phyloP scores from a whole-genome alignment of 2,888 invertebrate genomes.

The Epiblema foenella region DNA sequence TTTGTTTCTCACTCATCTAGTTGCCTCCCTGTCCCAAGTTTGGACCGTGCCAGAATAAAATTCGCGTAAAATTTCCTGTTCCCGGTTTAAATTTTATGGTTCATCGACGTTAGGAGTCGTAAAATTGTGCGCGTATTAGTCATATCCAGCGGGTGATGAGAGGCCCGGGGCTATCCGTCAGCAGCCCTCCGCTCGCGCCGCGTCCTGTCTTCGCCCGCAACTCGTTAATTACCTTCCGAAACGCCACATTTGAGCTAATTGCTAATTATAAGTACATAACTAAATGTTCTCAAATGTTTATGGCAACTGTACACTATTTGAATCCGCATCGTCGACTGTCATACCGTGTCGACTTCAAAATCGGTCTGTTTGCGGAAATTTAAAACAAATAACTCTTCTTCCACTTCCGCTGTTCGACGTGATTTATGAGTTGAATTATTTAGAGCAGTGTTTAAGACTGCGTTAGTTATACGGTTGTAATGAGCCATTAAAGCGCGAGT shows the following conservation, averaged over 20 bases:
- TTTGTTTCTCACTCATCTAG: constrained; percentile 27
- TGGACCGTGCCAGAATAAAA: constrained; percentile 48
- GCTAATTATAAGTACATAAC: constrained; percentile 49
- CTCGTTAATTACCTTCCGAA: constrained; percentile 71
- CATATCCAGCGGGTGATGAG: constrained; percentile 53
- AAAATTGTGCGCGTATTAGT: constrained; percentile 64
- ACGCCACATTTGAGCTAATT: constrained; percentile 51
- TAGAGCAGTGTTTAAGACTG: constrained; percentile 60
- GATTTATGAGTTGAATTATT: constrained; percentile 68
- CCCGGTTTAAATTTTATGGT: constrained; percentile 66
- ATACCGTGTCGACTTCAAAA: constrained; percentile 45
- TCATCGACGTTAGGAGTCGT: constrained; percentile 65
- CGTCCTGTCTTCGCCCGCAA: constrained; percentile 66
- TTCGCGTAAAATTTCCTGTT: constrained; percentile 55
- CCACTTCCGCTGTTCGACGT: constrained; percentile 61
- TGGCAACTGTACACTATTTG: background rate
- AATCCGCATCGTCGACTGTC: constrained; percentile 16
- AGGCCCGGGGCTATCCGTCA: constrained; percentile 66
- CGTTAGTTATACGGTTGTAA: constrained; percentile 65
- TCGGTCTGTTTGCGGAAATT: constrained; percentile 54
- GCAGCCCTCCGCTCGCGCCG: constrained; percentile 54
- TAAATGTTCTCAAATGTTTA: background rate
- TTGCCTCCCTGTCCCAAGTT: constrained; percentile 28
- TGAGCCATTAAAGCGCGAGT: constrained; percentile 71
- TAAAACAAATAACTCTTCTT: constrained; percentile 56